Evolutionary conservation across 2,888 invertebrate species (phyloP).

Genomic region (Phrixothrix hirtus): DNA sequence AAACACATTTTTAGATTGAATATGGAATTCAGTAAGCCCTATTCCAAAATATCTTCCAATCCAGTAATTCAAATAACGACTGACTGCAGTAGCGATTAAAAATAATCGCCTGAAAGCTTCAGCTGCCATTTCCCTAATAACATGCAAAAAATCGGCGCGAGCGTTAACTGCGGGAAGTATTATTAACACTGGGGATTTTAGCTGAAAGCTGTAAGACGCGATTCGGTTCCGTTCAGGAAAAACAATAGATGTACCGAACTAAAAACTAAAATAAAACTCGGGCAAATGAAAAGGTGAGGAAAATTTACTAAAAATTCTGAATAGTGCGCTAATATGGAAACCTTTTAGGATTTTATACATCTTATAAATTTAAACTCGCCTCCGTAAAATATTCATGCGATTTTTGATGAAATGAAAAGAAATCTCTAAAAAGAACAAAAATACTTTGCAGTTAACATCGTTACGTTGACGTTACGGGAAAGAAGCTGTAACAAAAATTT

Average conservation of each 20-base stretch:
- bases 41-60: constrained; percentile 28
- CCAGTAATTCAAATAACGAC: constrained; percentile 29
- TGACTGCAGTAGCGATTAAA: constrained; percentile 36
- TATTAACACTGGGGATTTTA: constrained; percentile 24
- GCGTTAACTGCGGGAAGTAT: constrained; percentile 26
- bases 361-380: too few relatives aligned
- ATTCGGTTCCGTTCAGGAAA: constrained; percentile 10
- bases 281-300: constrained; percentile 4
- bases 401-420: background rate
- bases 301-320: too few relatives aligned
- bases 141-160: constrained; percentile 27
- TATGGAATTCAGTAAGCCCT: constrained; percentile 19
- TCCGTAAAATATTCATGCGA: too few relatives aligned
- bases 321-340: too few relatives aligned
- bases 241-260: constrained; percentile 16
- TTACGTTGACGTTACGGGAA: constrained; percentile 12
- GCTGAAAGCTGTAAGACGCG: constrained; percentile 23
- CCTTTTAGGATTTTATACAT: too few relatives aligned
- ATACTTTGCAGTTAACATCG: constrained; percentile 13
- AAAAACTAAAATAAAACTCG: constrained; percentile 11
- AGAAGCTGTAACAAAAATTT: constrained; percentile 14
- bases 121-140: constrained; percentile 28
- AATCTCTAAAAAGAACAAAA: constrained; percentile 3
- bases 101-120: constrained; percentile 37
- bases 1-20: constrained; percentile 10